phyloP scores from a whole-genome alignment of 2,888 invertebrate genomes.

The Epirrhoe alternata region DNA sequence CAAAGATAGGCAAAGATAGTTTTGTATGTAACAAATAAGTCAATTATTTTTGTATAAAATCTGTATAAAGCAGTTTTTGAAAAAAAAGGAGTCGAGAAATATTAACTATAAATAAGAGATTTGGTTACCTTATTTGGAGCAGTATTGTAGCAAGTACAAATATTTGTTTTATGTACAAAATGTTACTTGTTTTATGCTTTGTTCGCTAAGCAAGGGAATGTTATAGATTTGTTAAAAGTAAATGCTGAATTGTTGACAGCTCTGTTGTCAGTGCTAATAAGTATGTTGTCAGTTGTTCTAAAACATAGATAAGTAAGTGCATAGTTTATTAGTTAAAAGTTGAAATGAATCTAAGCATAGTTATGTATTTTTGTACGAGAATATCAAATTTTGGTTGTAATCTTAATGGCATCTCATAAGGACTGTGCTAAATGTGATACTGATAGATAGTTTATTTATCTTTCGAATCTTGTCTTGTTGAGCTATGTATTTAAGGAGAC shows the following conservation, averaged over 20 bases:
- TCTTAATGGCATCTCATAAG: slow-evolving; percentile 64
- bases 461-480: slow-evolving; percentile 46
- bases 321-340: slow-evolving; percentile 28
- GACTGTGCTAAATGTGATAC: slow-evolving; percentile 74
- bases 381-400: slow-evolving; percentile 58
- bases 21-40: neutral
- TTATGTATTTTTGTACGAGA: slow-evolving; percentile 56
- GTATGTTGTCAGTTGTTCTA: slow-evolving; percentile 11
- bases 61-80: neutral
- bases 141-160: slow-evolving; percentile 54
- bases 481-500: slow-evolving; percentile 33
- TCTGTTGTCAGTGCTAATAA: neutral
- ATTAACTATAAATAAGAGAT: slow-evolving; percentile 10
- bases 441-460: slow-evolving; percentile 62
- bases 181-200: slow-evolving; percentile 44
- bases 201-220: slow-evolving; percentile 10
- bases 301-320: slow-evolving; percentile 15
- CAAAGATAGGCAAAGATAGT: no score
- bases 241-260: slow-evolving; percentile 2
- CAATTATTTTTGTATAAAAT: slow-evolving; percentile 7
- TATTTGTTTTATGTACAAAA: slow-evolving; percentile 46
- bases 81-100: neutral
- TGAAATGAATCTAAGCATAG: slow-evolving; percentile 31
- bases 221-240: slow-evolving; percentile 4
- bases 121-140: slow-evolving; percentile 35